Percentiles rank a stretch among this genome's conserved stretches.
Conservation (phyloP, 2,797 vertebrate genomes). For the Bovichtus diacanthus region DNA sequence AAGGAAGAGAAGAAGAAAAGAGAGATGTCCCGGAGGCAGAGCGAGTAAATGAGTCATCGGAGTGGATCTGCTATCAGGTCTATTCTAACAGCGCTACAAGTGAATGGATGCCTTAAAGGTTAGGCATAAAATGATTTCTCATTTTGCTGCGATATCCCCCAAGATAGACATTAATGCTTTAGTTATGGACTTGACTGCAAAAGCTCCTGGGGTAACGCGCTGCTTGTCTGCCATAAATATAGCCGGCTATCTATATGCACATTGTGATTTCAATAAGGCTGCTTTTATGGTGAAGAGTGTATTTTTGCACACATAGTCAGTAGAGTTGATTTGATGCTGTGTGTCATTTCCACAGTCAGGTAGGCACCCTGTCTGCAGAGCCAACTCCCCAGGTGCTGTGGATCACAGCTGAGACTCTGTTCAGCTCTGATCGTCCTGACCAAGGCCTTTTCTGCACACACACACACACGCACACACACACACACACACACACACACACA, state of each 20-base stretch:
- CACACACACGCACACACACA: conserved; percentile 5
- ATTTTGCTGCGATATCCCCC: conserved; percentile 75
- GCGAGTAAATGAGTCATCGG: conserved; percentile 75
- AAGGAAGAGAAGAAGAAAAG: conserved; percentile 28
- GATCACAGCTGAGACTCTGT: conserved; percentile 71
- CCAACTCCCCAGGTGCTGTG: conserved; percentile 51
- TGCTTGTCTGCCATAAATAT: conserved; percentile 68
- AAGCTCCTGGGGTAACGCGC: conserved; percentile 67
- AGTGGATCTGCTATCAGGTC: conserved; percentile 73
- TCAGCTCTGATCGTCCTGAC: conserved; percentile 56
- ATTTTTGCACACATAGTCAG: conserved; percentile 64
- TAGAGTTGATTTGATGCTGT: conserved; percentile 69
- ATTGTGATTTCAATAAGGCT: conserved; percentile 57
- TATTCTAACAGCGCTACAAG: conserved; percentile 70
- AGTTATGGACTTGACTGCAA: conserved; percentile 78
- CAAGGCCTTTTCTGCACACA: conserved; percentile 38
- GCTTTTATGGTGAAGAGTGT: conserved; percentile 48
- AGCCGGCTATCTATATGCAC: conserved; percentile 50
- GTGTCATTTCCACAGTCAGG: conserved; percentile 68
- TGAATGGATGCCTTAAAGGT: conserved; percentile 80
- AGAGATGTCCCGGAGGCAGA: conserved; percentile 66
- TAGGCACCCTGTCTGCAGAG: conserved; percentile 57
- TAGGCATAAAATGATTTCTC: conserved; percentile 78
- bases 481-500: neutral
- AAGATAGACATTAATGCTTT: conserved; percentile 80